Evolutionary conservation across 2,113 vertebrate genomes (phyloP).

Genomic region (Halichoeres trimaculatus): DNA sequence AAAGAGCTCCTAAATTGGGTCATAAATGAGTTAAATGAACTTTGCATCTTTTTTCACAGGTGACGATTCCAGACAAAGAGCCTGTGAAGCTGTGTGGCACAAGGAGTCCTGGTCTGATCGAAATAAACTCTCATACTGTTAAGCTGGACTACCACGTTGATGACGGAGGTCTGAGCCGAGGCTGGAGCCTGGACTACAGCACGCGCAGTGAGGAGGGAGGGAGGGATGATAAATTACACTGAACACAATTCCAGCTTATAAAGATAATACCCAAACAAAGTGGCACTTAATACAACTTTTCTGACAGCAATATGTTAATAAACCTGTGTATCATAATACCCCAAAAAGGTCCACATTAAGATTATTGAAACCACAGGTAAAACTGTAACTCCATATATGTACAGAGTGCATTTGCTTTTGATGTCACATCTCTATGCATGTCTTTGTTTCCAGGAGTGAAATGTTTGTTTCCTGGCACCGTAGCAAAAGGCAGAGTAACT

Average conservation of each 20-base stretch:
- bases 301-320: too few species aligned
- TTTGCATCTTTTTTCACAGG: conserved; percentile 39
- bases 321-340: too few species aligned
- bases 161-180: conserved; percentile 68
- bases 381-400: too few species aligned
- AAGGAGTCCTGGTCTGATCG: conserved; percentile 73
- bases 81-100: conserved; percentile 77
- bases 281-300: too few species aligned
- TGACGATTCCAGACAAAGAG: conserved; percentile 55
- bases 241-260: too few species aligned
- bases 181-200: conserved; percentile 82
- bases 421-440: conserved; percentile 5
- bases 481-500: conserved; percentile 75
- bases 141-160: conserved; percentile 80
- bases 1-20: too few species aligned
- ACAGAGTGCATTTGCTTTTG: too few species aligned
- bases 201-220: conserved; percentile 75
- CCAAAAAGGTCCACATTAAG: too few species aligned
- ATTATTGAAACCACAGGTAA: neutral
- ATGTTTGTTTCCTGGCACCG: conserved; percentile 62
- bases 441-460: conserved; percentile 69
- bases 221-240: neutral
- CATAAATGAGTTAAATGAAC: neutral
- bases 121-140: conserved; percentile 66
- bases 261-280: neutral